These are phyloP conservation scores for Hesperia comma DNA, from an alignment of 2,888 invertebrate species.

Conservation along the genomic window DNA sequence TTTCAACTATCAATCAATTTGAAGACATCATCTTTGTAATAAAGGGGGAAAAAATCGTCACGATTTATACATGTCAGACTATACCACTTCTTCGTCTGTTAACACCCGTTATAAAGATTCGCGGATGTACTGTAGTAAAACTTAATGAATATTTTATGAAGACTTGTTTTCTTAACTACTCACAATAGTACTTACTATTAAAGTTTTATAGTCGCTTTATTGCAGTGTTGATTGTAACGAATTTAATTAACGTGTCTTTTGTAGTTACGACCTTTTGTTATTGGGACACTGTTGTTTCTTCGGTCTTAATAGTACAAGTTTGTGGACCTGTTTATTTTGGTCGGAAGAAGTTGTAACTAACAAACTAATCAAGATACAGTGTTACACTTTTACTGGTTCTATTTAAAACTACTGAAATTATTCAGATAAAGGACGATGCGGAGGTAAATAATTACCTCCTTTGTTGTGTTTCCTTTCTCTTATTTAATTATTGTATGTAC, in stretches of 20 bases:
- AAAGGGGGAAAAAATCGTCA: too few relatives aligned
- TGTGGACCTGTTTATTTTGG: background rate
- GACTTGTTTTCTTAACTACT: background rate
- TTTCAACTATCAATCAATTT: too few relatives aligned
- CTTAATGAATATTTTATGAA: conserved; percentile 6
- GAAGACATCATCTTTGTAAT: too few relatives aligned
- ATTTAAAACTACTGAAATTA: too few relatives aligned
- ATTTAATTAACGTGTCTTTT: conserved; percentile 27
- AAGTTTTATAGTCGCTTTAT: conserved; percentile 27
- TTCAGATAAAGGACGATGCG: too few relatives aligned
- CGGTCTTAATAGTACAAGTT: background rate
- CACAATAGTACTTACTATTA: conserved; percentile 3
- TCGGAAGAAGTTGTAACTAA: background rate
- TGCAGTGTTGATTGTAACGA: conserved; percentile 13
- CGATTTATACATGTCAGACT: background rate
- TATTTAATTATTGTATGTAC: too few relatives aligned
- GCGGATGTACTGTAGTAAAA: background rate
- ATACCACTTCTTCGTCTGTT: background rate
- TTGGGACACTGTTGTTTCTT: background rate
- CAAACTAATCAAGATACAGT: too few relatives aligned
- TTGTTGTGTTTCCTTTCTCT: too few relatives aligned
- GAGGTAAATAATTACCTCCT: too few relatives aligned
- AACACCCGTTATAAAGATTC: background rate
- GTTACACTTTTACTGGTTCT: too few relatives aligned
- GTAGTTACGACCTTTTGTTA: conserved; percentile 6